A percentile compares a stretch with the other conserved stretches of the same genome.
Evolutionary conservation across 2,888 invertebrate genomes (phyloP).

Genomic region (Hypercompe scribonia): DNA sequence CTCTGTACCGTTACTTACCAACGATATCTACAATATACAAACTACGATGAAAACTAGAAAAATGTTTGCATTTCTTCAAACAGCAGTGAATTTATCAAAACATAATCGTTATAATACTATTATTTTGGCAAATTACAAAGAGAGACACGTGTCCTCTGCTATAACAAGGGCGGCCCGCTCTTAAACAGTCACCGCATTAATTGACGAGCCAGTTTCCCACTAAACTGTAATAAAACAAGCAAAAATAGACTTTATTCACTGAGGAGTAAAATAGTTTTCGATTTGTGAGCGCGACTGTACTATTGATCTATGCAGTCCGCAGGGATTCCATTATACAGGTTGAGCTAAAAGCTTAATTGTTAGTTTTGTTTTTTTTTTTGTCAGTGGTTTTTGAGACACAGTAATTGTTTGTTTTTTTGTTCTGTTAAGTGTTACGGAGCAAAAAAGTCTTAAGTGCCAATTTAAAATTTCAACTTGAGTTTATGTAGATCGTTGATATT

Average conservation of each 20-base stretch:
- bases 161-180: conserved; percentile 54
- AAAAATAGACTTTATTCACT: conserved; percentile 46
- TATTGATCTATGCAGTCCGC: conserved; percentile 63
- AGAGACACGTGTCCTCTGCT: conserved; percentile 52
- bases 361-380: conserved; percentile 24
- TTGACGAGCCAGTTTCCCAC: conserved; percentile 64
- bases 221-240: conserved; percentile 41
- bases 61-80: conserved; percentile 1
- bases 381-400: background rate
- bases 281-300: conserved; percentile 41
- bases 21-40: background rate
- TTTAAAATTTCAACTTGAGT: background rate
- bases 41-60: conserved; percentile 2
- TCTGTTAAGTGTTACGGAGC: background rate
- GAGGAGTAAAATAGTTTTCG: conserved; percentile 48
- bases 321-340: conserved; percentile 63
- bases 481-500: background rate
- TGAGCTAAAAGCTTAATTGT: conserved; percentile 55
- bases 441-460: background rate
- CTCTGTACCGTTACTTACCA: no score
- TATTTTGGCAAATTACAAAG: conserved; percentile 46
- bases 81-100: conserved; percentile 6
- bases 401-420: background rate
- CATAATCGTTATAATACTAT: conserved; percentile 41
- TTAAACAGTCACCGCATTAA: conserved; percentile 65